Evolutionary conservation across 23 tunicate genomes (phyloP).

Genomic region (Trididemnum clinides): DNA sequence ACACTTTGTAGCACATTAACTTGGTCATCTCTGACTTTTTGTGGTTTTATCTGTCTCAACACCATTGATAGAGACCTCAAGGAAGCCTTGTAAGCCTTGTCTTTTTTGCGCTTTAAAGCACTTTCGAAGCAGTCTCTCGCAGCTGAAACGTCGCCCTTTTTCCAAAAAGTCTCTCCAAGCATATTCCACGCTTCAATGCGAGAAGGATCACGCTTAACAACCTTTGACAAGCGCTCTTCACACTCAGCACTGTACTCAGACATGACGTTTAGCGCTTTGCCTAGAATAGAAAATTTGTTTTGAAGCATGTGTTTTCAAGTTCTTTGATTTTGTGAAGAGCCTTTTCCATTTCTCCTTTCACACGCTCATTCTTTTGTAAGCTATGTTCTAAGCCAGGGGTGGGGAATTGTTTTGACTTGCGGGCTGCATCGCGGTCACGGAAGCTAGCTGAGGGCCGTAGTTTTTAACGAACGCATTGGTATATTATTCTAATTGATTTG

Average conservation of each 20-base stretch:
- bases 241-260: slow-evolving; percentile 83
- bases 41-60: slow-evolving; percentile 71
- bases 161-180: slow-evolving; percentile 96
- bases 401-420: too few species aligned
- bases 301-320: slow-evolving; percentile 52
- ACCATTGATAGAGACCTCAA: slow-evolving; percentile 91
- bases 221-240: slow-evolving; percentile 89
- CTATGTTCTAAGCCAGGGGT: too few species aligned
- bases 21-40: slow-evolving; percentile 45
- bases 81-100: slow-evolving; percentile 65
- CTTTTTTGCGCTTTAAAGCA: slow-evolving; percentile 61
- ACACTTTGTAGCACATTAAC: slow-evolving; percentile 75
- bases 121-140: slow-evolving; percentile 94
- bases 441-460: too few species aligned
- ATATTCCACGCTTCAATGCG: slow-evolving; percentile 83
- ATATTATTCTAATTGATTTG: too few species aligned
- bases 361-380: slow-evolving; percentile 37
- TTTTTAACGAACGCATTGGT: too few species aligned
- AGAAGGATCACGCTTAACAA: slow-evolving; percentile 90
- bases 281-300: slow-evolving; percentile 72
- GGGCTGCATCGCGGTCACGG: too few species aligned
- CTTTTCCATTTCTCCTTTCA: slow-evolving; percentile 53
- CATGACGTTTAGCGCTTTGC: slow-evolving; percentile 67
- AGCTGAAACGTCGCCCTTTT: slow-evolving; percentile 70
- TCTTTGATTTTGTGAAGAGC: slow-evolving; percentile 21